Evolutionary conservation across 2,797 vertebrate genomes (phyloP), one percentile per base, ranked within the genome.

Genomic region (Diplodus puntazzo): DNA sequence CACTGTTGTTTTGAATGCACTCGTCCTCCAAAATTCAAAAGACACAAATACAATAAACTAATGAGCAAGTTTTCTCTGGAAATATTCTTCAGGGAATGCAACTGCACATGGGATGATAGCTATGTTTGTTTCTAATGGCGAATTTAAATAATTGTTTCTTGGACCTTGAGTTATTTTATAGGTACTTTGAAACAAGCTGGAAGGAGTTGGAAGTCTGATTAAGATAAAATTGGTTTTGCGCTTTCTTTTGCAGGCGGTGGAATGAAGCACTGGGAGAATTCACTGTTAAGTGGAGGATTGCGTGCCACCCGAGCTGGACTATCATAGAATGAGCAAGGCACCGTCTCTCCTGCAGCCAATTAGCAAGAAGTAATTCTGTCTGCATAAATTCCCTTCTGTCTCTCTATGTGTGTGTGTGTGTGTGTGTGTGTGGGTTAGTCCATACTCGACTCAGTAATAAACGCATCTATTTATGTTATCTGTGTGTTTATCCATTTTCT

Each of bases 141-240:
- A 85, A 79, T 76, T 82, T 64, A 87, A 82, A 88, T 88, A 91
- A 89, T 90, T 90, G 84, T 88, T 87, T 88, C 73, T 80, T 81
- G 82, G 86, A 88, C 90, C 92, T 91, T 92, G 91, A 81, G 59
- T 86, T 85, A 69, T 86, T 92, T 85, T 83, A 85, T 67, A 63
- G 69, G 75, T 81, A 69, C 76, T 87, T 86, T 89, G 79, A 88
- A 88, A 87, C n/a, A 80, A 74, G 60, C 25, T 9, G 34, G 34
- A 39, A 39, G 13, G 12, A 80, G 72, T 64, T 74, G 61, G 50
- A 74, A 49, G 42, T 80, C 73, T 81, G 77, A 84, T 84, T 69
- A 86, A 73, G 59, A 75, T 71, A 43, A 73, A 82, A 83, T 54
- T 78, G 34, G 71, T 79, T 84, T 73, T 10, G 30, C 27, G 52